Evolutionary conservation across 2,113 vertebrate genomes (phyloP).

Genomic region (Redunca redunca): DNA sequence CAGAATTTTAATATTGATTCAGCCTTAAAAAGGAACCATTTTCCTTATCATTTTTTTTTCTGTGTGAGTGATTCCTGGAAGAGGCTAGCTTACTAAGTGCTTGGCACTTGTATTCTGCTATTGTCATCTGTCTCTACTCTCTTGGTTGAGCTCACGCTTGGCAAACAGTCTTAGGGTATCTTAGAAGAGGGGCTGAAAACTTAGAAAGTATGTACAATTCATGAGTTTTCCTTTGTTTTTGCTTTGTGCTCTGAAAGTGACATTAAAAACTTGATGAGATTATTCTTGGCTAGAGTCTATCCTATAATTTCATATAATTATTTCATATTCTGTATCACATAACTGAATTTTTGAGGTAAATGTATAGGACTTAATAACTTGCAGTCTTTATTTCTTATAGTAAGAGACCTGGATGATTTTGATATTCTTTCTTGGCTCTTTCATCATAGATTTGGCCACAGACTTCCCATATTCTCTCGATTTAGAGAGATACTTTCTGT

Average conservation of each 20-base stretch:
- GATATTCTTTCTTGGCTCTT: conserved; percentile 20
- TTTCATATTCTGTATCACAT: conserved; percentile 6
- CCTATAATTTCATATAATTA: conserved; percentile 47
- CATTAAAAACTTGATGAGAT: conserved; percentile 21
- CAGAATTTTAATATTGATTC: conserved; percentile 13
- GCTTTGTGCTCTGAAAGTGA: accelerated
- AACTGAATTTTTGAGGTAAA: not conserved
- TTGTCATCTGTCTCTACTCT: not conserved
- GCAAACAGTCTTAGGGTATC: not conserved
- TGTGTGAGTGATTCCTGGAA: not conserved
- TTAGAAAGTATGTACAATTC: not conserved
- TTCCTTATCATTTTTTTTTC: not conserved
- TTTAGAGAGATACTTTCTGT: conserved; percentile 17
- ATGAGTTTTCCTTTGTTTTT: not conserved
- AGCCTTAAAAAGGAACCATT: not conserved
- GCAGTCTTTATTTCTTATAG: conserved; percentile 5
- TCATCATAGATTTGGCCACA: not conserved
- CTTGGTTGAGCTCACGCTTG: not conserved
- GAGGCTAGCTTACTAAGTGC: not conserved
- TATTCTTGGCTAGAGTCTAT: conserved; percentile 1
- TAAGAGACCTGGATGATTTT: not conserved
- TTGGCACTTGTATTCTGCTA: not conserved
- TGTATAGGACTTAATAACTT: conserved; percentile 30
- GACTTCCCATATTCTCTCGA: conserved; percentile 33
- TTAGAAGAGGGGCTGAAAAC: not conserved